phyloP scores from a whole-genome alignment of 1,140 invertebrate species.

The Metaphire vulgaris region DNA sequence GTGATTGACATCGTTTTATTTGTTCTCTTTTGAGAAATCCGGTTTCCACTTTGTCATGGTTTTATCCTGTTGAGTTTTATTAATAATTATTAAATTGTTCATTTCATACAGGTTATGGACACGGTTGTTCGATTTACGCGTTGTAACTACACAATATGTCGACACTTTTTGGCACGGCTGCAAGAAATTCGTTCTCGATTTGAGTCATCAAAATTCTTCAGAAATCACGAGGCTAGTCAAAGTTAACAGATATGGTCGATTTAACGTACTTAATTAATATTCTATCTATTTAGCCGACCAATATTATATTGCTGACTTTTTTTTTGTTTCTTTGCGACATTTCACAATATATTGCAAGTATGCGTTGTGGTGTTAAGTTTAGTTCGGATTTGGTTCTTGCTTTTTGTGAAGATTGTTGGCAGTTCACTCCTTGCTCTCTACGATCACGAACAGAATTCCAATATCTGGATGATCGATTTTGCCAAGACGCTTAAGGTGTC shows the following conservation, averaged over 20 bases:
- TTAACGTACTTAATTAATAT: no score
- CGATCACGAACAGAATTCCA: constrained; percentile 61
- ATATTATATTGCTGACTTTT: no score
- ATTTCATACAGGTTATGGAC: neutral
- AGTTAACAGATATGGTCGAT: no score
- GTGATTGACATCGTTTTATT: neutral
- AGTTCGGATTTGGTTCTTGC: neutral
- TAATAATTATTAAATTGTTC: no score
- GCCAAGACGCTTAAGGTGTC: constrained; percentile 74
- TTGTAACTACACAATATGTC: constrained; percentile 6
- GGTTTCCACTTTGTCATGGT: no score
- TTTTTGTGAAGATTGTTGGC: constrained; percentile 75
- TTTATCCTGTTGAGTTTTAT: no score
- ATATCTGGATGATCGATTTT: constrained; percentile 96
- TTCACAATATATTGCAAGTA: no score
- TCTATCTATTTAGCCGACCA: no score
- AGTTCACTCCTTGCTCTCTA: constrained; percentile 91
- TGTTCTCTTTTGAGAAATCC: no score
- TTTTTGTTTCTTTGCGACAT: no score
- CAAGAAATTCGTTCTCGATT: constrained; percentile 57
- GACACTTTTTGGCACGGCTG: constrained; percentile 37
- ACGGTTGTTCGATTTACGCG: neutral
- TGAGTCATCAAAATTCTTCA: constrained; percentile 78
- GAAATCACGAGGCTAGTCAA: constrained; percentile 75
- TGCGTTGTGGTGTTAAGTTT: no score